Conservation (phyloP, 2,113 vertebrate species). For the Gavialis gangeticus region DNA sequence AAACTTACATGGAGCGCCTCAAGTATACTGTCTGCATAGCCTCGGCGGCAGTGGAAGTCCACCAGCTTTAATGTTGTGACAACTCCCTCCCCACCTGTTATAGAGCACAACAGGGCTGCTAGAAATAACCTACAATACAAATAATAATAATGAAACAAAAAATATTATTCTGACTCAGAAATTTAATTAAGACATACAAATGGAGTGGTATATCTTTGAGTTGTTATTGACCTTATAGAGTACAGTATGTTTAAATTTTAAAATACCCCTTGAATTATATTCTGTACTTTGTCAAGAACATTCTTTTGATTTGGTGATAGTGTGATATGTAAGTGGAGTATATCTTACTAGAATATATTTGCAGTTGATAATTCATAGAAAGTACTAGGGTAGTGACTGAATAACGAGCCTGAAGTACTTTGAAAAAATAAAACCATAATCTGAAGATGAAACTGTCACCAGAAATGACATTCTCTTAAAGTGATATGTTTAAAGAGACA, state of each 20-base stretch:
- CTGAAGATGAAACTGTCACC: neutral
- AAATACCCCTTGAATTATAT: neutral
- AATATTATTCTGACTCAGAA: neutral
- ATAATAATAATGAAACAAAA: neutral
- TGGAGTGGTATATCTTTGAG: neutral
- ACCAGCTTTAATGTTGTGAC: too few species aligned
- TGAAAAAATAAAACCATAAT: slow-evolving; percentile 20
- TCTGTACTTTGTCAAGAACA: neutral
- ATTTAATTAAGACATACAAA: neutral
- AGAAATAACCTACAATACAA: neutral
- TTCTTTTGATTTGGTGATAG: neutral
- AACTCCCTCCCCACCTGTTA: too few species aligned
- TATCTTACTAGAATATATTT: neutral
- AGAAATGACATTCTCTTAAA: slow-evolving; percentile 31
- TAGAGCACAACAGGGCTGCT: neutral
- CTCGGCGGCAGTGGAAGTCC: too few species aligned
- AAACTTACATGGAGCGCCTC: too few species aligned
- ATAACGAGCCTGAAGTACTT: slow-evolving; percentile 44
- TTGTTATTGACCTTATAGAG: neutral
- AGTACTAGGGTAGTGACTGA: slow-evolving; percentile 26
- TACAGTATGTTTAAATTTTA: neutral
- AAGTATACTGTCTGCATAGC: too few species aligned
- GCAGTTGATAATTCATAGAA: slow-evolving; percentile 32
- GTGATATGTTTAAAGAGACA: neutral
- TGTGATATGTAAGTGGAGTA: neutral